Conservation (phyloP, 2,113 vertebrate species). For the Nothocercus julius region DNA sequence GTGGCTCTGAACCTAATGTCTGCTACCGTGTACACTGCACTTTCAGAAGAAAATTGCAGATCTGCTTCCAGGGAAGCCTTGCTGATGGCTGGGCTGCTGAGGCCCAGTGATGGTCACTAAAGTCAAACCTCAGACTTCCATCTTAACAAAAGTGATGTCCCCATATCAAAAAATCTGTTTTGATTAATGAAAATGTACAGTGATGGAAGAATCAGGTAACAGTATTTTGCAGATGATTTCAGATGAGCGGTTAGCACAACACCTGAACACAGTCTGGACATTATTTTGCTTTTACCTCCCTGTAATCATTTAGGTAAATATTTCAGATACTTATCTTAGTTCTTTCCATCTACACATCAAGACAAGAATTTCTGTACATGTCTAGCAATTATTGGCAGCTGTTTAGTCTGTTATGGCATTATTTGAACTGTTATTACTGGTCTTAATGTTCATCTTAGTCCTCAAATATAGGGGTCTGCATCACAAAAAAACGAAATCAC, state of each 20-base stretch:
- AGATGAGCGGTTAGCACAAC: background rate
- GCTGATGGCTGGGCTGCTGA: background rate
- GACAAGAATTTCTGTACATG: background rate
- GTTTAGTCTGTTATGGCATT: background rate
- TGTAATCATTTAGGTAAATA: conserved; percentile 15
- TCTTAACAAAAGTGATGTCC: background rate
- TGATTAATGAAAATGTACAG: background rate
- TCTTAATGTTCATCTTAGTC: background rate
- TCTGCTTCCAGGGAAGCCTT: background rate
- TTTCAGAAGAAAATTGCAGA: background rate
- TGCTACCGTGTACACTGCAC: background rate
- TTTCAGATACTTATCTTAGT: background rate
- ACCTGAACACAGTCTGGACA: background rate
- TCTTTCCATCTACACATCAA: conserved; percentile 12
- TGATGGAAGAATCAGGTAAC: background rate
- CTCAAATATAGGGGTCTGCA: background rate
- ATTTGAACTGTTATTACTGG: background rate
- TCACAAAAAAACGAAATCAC: background rate
- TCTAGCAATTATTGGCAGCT: background rate
- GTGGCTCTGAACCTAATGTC: background rate
- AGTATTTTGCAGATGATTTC: background rate
- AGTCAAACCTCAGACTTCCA: background rate
- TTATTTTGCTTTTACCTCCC: background rate
- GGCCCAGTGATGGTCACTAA: background rate
- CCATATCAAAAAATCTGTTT: too few species aligned